Base-by-base conservation (phyloP, 2,113 vertebrate genomes). In the Pachypanchax playfairii region DNA sequence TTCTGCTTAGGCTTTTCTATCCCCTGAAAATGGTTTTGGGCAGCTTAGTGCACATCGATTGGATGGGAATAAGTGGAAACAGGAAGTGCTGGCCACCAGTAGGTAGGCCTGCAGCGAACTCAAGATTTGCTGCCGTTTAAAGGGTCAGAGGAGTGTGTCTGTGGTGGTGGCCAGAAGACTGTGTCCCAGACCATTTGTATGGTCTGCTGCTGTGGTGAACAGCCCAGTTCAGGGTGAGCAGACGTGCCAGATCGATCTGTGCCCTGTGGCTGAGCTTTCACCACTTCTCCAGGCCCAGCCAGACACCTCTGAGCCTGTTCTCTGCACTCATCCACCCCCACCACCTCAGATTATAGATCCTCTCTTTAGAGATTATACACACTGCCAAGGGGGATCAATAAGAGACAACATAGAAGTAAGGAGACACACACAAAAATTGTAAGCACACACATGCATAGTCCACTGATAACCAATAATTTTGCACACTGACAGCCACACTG, bases 351-450 rank as follows among this genome's bases (percentile, higher is more conserved):
- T 86, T 80, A 84, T 81, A 82, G 80, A 85, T 88, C 79, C 57
- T 60, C 73, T 80, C 75, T 79, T 72, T 66, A 63, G 85, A 87
- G 88, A 90, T 90, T 90, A 88, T 84, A 81, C 59, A 79, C 71
- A 87, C 79, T 70, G 65, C 79, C 65, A 77, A 48, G 65, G 69
- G 73, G 59, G 81, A 90, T 91, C 86, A 87, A 89, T 90, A 90
- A 41, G 46, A 75, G 65, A 70, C 72, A 79, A 70, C 82, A 50
- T 53, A 65, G 59, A 62, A 68, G 64, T 80, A 52, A 2, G 11
- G 22, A 70, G 36, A 70, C 61, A 48, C 67, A 63, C 3, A 13
- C 24, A 50, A 31, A 61, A 53, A 70, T 29, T 55, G 21, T 70
- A 67, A 21, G 50, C 22, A 20, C 29, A 7, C 57, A 64, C 67